phyloP scores from a whole-genome alignment of 2,113 vertebrate species.

The Loxodonta africana region DNA sequence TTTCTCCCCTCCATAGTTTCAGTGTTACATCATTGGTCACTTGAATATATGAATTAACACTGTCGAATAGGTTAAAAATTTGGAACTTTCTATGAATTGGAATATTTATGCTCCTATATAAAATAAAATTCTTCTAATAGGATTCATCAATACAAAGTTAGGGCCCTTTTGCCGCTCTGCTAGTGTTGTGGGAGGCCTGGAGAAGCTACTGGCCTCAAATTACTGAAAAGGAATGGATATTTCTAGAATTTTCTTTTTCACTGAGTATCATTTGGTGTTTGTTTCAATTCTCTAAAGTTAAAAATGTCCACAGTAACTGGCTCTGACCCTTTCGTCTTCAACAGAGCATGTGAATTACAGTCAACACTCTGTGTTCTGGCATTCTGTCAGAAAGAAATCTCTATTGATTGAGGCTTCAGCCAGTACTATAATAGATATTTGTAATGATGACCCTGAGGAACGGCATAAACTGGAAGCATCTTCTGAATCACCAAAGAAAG shows the following conservation, averaged over 20 bases:
- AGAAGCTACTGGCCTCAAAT: constrained; percentile 24
- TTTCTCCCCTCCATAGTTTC: constrained; percentile 5
- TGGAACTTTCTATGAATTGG: background rate
- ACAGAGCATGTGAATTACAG: constrained; percentile 58
- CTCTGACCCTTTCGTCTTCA: background rate
- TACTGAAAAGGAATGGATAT: constrained; percentile 47
- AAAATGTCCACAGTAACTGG: constrained; percentile 29
- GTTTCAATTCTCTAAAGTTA: constrained; percentile 57
- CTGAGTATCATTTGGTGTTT: background rate
- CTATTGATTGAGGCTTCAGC: constrained; percentile 23
- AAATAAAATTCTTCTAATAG: constrained; percentile 52
- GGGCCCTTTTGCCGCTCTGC: background rate
- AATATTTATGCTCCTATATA: background rate
- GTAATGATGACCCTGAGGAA: constrained; percentile 56
- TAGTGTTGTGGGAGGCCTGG: background rate
- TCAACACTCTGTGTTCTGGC: constrained; percentile 25
- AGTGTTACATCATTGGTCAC: background rate
- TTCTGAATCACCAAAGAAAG: constrained; percentile 52
- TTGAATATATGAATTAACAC: constrained; percentile 40
- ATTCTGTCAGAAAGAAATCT: constrained; percentile 61
- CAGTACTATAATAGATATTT: constrained; percentile 39
- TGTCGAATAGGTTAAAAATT: constrained; percentile 9
- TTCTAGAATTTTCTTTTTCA: constrained; percentile 24
- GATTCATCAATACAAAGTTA: constrained; percentile 39
- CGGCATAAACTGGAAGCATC: constrained; percentile 32